phyloP scores from a whole-genome alignment of 2,797 vertebrate genomes.

The Pipistrellus pipistrellus region DNA sequence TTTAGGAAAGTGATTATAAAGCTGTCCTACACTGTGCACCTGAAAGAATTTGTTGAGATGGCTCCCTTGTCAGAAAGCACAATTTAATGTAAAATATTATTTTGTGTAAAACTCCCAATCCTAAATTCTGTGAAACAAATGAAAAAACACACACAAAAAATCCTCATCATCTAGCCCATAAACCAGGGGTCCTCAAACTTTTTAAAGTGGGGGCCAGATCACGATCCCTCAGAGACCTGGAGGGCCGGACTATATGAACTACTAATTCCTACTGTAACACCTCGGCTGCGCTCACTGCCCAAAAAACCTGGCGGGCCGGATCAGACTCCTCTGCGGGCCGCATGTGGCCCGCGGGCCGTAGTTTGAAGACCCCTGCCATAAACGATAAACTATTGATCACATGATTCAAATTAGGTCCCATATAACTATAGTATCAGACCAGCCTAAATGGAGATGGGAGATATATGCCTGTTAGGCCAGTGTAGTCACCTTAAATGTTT shows the following conservation, averaged over 20 bases:
- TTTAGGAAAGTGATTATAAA: constrained; percentile 4
- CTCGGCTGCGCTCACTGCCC: too few relatives aligned
- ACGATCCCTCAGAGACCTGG: too few relatives aligned
- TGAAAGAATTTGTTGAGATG: too few relatives aligned
- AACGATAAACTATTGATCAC: constrained; percentile 10
- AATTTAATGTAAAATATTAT: constrained; percentile 14
- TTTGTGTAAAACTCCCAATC: constrained; percentile 47
- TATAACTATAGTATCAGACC: neutral
- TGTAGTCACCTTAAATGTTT: neutral
- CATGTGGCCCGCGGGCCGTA: too few relatives aligned
- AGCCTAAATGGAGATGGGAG: neutral
- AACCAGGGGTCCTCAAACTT: too few relatives aligned
- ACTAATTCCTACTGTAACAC: too few relatives aligned
- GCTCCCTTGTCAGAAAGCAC: neutral
- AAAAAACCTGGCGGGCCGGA: too few relatives aligned
- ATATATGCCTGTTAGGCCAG: neutral
- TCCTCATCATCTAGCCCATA: constrained; percentile 9
- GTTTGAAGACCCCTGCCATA: too few relatives aligned
- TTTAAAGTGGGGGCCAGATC: too few relatives aligned
- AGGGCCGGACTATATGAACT: too few relatives aligned
- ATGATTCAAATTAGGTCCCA: constrained; percentile 20
- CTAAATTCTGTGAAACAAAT: constrained; percentile 42
- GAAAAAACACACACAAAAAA: neutral
- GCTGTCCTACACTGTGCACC: neutral
- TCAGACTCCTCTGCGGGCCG: too few relatives aligned